These are phyloP conservation scores for Fringilla coelebs DNA, from an alignment of 2,797 vertebrate species.

Conservation along the genomic window DNA sequence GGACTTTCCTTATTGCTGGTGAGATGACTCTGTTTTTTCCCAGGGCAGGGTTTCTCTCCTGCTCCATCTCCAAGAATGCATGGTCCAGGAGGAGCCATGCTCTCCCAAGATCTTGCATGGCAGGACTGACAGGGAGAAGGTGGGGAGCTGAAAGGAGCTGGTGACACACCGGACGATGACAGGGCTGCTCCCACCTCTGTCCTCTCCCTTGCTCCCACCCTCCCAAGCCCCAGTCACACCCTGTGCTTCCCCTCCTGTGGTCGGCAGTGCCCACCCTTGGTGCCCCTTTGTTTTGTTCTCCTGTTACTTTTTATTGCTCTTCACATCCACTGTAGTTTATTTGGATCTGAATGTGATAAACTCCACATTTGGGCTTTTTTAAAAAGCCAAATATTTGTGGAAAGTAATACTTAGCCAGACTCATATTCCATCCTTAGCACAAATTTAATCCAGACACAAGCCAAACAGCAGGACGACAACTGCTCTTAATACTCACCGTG, in stretches of 20 bases:
- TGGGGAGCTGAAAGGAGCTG: neutral
- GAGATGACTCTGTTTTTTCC: neutral
- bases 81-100: neutral
- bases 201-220: rapidly evolving
- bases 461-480: neutral
- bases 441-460: conserved; percentile 62
- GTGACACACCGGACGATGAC: neutral
- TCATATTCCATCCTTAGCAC: conserved; percentile 27
- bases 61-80: neutral
- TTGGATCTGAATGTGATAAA: conserved; percentile 54
- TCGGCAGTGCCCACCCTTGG: rapidly evolving
- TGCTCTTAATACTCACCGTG: conserved; percentile 11
- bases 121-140: neutral
- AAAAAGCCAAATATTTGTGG: conserved; percentile 47
- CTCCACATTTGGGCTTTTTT: conserved; percentile 2
- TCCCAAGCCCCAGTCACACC: neutral
- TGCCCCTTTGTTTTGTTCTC: neutral
- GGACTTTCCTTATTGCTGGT: neutral
- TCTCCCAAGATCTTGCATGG: neutral
- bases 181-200: neutral
- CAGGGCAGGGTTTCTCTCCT: neutral
- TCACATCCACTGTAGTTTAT: neutral
- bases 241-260: neutral
- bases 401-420: conserved; percentile 40
- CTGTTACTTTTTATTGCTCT: neutral